phyloP scores from a whole-genome alignment of 2,888 invertebrate genomes.

The Macrostomum cliftonense region DNA sequence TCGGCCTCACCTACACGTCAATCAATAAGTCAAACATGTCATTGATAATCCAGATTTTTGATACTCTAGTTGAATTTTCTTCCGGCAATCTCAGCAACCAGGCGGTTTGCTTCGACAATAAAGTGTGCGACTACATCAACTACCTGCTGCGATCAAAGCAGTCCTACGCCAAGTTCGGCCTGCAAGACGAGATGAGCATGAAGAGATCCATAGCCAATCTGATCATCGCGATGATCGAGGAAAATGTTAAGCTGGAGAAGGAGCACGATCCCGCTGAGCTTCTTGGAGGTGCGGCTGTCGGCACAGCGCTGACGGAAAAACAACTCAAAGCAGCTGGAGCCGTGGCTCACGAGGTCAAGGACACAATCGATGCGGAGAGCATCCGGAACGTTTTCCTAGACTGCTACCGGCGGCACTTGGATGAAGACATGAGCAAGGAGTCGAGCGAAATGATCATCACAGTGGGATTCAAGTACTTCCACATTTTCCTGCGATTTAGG shows the following conservation, averaged over 20 bases:
- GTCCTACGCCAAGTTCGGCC: constrained; percentile 23
- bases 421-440: background rate
- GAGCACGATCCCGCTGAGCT: background rate
- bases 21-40: constrained; percentile 24
- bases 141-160: constrained; percentile 24
- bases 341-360: background rate
- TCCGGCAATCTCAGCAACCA: constrained; percentile 31
- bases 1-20: constrained; percentile 27
- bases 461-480: constrained; percentile 25
- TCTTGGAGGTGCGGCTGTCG: background rate
- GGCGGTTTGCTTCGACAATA: constrained; percentile 33
- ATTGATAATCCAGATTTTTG: constrained; percentile 28
- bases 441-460: background rate
- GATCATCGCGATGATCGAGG: constrained; percentile 27
- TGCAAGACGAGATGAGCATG: constrained; percentile 20
- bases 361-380: background rate
- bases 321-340: too few species aligned
- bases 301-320: background rate
- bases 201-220: constrained; percentile 25
- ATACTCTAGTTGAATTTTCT: constrained; percentile 29
- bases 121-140: constrained; percentile 34
- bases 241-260: constrained; percentile 18
- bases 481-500: constrained; percentile 21
- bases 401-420: background rate
- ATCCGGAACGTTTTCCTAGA: background rate